These are phyloP conservation scores for Pandemis corylana DNA, from an alignment of 2,888 invertebrate genomes.

Conservation along the genomic window DNA sequence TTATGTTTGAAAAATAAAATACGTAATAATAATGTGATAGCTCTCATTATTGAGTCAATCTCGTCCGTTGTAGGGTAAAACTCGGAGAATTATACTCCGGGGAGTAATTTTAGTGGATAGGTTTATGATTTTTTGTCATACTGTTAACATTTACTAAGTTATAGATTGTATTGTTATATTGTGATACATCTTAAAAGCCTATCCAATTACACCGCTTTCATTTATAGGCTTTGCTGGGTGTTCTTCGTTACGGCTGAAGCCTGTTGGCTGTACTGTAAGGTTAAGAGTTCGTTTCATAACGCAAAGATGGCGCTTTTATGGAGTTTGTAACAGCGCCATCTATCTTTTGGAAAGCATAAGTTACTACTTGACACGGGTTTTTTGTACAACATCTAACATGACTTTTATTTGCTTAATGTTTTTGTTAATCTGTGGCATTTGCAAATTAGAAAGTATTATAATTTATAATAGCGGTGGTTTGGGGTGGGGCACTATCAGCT, in stretches of 20 bases:
- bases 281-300: neutral
- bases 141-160: slow-evolving; percentile 18
- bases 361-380: neutral
- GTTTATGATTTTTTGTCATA: slow-evolving; percentile 12
- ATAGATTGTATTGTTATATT: slow-evolving; percentile 12
- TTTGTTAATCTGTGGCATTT: no score
- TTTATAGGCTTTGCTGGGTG: neutral
- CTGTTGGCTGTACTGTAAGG: neutral
- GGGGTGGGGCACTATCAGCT: no score
- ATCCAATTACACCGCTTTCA: neutral
- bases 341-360: neutral
- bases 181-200: slow-evolving; percentile 1
- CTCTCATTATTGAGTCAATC: slow-evolving; percentile 5
- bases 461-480: no score
- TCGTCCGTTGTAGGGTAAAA: slow-evolving; percentile 24
- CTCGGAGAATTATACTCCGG: neutral
- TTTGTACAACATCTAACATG: no score
- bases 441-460: no score
- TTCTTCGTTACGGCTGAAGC: neutral
- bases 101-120: neutral
- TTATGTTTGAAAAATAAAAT: slow-evolving; percentile 15
- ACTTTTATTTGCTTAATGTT: no score
- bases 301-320: slow-evolving; percentile 8
- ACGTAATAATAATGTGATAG: slow-evolving; percentile 37
- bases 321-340: slow-evolving; percentile 22